Conservation (phyloP, 2,888 invertebrate species). For the Parnassius smintheus region DNA sequence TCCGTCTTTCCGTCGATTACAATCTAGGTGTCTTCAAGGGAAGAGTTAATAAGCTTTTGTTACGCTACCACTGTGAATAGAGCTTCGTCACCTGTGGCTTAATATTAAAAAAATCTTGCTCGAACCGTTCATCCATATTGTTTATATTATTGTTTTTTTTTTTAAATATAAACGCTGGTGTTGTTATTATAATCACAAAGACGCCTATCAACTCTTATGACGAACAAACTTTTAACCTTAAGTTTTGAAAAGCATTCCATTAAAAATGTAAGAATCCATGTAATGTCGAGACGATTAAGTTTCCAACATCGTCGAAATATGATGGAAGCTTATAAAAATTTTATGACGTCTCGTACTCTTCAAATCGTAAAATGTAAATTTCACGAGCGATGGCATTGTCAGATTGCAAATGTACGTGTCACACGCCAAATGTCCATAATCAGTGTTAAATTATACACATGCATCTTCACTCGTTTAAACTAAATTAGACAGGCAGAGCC, state of each 20-base stretch:
- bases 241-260: constrained; percentile 8
- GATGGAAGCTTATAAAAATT: constrained; percentile 38
- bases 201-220: constrained; percentile 1
- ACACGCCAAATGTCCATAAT: constrained; percentile 28
- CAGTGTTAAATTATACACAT: constrained; percentile 5
- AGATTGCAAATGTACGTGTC: constrained; percentile 30
- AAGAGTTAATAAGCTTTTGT: too few species aligned
- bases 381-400: constrained; percentile 35
- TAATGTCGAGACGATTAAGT: constrained; percentile 32
- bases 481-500: background rate
- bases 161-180: too few species aligned
- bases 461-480: background rate
- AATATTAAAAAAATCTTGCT: too few species aligned
- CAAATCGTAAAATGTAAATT: constrained; percentile 36
- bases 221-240: background rate
- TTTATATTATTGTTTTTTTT: background rate
- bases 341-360: constrained; percentile 31
- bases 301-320: constrained; percentile 29
- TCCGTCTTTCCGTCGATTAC: too few species aligned
- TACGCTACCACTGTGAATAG: too few species aligned
- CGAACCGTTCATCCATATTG: background rate
- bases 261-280: constrained; percentile 24
- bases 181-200: background rate
- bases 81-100: too few species aligned
- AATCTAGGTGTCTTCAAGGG: too few species aligned